Conservation (phyloP, 2,113 vertebrate genomes). For the Trinectes maculatus region DNA sequence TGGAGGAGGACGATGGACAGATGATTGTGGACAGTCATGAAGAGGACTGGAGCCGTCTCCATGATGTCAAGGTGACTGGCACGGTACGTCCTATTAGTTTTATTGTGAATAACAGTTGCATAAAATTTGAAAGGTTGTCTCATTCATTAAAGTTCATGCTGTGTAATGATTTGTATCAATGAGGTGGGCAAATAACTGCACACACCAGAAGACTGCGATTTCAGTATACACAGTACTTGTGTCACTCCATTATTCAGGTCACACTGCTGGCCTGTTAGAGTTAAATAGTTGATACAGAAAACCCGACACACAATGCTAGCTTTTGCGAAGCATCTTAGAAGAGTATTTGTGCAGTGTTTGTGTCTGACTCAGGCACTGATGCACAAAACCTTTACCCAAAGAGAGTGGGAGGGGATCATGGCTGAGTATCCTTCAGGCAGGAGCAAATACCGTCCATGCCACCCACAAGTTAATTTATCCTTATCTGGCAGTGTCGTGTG, state of each 20-base stretch:
- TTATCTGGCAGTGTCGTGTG: slow-evolving; percentile 29
- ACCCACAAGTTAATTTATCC: slow-evolving; percentile 48
- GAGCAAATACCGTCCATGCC: slow-evolving; percentile 31
- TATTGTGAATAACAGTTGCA: not conserved
- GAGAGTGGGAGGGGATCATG: slow-evolving; percentile 25
- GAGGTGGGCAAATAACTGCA: not conserved
- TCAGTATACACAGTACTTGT: not conserved
- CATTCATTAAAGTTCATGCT: not conserved
- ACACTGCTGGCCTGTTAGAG: not conserved
- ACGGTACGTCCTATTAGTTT: slow-evolving; percentile 79
- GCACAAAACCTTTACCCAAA: slow-evolving; percentile 29
- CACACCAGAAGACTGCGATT: not conserved
- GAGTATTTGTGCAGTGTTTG: slow-evolving; percentile 50
- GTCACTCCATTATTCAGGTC: slow-evolving; percentile 3
- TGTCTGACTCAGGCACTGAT: slow-evolving; percentile 69
- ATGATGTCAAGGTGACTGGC: slow-evolving; percentile 89
- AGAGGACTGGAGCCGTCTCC: slow-evolving; percentile 92
- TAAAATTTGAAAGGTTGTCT: not conserved
- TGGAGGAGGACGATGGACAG: slow-evolving; percentile 88
- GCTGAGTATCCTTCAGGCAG: slow-evolving; percentile 42
- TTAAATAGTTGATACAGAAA: not conserved
- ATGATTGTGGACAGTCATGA: slow-evolving; percentile 97
- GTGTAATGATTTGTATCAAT: slow-evolving; percentile 7
- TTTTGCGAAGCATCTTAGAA: too few relatives aligned
- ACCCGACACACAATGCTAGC: not conserved